These are phyloP conservation scores for Cenopis cana DNA, from an alignment of 2,888 invertebrate species.

Conservation along the genomic window DNA sequence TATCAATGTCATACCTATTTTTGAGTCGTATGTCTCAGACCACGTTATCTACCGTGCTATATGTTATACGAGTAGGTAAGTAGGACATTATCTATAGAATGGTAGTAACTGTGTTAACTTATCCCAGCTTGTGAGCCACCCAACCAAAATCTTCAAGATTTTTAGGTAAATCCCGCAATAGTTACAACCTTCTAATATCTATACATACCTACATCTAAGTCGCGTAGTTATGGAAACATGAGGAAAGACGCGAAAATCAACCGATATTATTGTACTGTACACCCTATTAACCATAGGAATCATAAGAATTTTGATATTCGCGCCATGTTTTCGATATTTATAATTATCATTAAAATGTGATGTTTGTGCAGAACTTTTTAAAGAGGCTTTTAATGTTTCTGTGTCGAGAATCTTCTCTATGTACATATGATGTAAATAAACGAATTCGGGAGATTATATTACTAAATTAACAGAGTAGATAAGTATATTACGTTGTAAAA, in stretches of 20 bases:
- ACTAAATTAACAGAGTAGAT: slow-evolving; percentile 46
- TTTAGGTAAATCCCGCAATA: neutral
- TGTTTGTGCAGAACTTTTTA: slow-evolving; percentile 54
- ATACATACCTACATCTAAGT: slow-evolving; percentile 1
- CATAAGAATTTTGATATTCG: neutral
- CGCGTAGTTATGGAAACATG: neutral
- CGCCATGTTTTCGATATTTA: slow-evolving; percentile 12
- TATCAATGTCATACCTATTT: neutral
- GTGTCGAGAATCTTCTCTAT: slow-evolving; percentile 61
- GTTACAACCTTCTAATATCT: slow-evolving; percentile 10
- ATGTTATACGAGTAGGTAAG: slow-evolving; percentile 9
- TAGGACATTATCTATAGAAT: slow-evolving; percentile 24
- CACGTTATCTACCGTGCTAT: slow-evolving; percentile 6
- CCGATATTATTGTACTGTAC: neutral
- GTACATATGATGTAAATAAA: slow-evolving; percentile 67
- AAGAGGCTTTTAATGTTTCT: slow-evolving; percentile 63
- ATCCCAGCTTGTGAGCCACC: slow-evolving; percentile 13
- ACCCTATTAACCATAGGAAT: neutral
- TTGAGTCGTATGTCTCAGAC: neutral
- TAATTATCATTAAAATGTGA: slow-evolving; percentile 50
- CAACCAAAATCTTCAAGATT: neutral
- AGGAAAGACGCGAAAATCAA: neutral
- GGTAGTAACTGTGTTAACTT: slow-evolving; percentile 5
- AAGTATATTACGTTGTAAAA: slow-evolving; percentile 52
- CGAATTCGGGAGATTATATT: slow-evolving; percentile 33